A percentile compares a stretch with the other conserved stretches of the same genome.
Evolutionary conservation across 30 jellyfish, hydroid and myxozoan genomes (phyloP).

Genomic region (Aurelia aurita): DNA sequence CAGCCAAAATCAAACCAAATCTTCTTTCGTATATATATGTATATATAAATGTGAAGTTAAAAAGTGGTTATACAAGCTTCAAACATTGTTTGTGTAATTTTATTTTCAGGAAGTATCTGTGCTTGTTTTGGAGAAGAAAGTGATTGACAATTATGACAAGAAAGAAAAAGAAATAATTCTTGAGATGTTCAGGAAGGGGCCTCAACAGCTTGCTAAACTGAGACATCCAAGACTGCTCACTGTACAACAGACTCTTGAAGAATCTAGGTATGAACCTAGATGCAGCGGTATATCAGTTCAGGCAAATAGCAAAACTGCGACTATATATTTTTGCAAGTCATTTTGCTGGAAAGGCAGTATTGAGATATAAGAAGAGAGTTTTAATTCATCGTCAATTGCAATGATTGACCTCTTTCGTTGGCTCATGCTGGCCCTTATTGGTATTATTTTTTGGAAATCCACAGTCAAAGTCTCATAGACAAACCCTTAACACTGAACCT

Average conservation of each 20-base stretch:
- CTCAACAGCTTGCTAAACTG: constrained; percentile 86
- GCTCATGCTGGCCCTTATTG: background rate
- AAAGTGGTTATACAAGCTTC: no score
- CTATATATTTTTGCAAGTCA: no score
- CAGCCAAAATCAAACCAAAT: no score
- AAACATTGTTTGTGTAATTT: background rate
- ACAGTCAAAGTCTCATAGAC: background rate
- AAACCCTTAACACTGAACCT: background rate
- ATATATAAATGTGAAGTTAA: no score
- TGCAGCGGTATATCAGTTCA: no score
- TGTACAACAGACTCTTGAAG: constrained; percentile 94
- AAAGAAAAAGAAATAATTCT: constrained; percentile 75
- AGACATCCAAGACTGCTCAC: constrained; percentile 93
- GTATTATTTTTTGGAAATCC: background rate
- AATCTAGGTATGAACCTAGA: constrained; percentile 86
- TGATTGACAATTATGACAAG: constrained; percentile 72
- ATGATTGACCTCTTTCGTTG: no score
- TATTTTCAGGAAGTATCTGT: constrained; percentile 85
- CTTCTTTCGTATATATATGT: no score
- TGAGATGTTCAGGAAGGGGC: constrained; percentile 87
- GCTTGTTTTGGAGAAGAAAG: constrained; percentile 79
- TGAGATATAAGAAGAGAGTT: no score
- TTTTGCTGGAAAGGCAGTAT: no score
- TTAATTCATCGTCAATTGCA: no score
- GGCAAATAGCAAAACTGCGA: no score